These are phyloP conservation scores for Rhea pennata DNA, from an alignment of 2,113 vertebrate species.

Conservation along the genomic window DNA sequence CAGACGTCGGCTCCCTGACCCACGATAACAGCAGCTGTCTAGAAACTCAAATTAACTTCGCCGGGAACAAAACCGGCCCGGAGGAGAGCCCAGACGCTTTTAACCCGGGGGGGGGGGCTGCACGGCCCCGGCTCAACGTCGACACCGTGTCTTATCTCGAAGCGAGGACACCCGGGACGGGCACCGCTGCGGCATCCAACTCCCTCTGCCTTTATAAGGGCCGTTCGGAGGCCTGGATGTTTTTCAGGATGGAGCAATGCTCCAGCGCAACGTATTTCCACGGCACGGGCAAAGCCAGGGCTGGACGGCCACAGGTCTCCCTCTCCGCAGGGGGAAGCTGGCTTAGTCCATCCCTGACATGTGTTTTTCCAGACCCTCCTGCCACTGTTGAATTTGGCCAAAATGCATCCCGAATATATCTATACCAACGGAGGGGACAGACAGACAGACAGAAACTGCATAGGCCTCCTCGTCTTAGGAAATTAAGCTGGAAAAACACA, in stretches of 20 bases:
- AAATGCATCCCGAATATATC: background rate
- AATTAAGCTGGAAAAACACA: background rate
- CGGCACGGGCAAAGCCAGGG: background rate
- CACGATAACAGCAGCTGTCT: background rate
- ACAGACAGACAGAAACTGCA: rapidly evolving
- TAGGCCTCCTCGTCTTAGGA: background rate
- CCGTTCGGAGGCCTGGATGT: background rate
- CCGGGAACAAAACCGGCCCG: background rate
- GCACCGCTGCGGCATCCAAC: too few relatives aligned
- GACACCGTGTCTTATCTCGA: background rate
- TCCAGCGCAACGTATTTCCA: background rate
- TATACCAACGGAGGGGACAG: background rate
- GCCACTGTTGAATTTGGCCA: rapidly evolving
- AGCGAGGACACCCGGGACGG: background rate
- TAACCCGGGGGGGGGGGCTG: background rate
- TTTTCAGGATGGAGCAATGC: background rate
- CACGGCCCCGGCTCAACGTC: background rate
- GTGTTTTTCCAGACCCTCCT: background rate
- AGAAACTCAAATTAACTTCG: background rate
- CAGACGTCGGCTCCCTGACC: background rate
- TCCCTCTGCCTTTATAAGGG: too few relatives aligned
- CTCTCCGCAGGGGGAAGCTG: too few relatives aligned
- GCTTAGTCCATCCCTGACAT: background rate
- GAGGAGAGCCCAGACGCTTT: background rate
- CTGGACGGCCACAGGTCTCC: background rate